A percentile compares a stretch with the other conserved stretches of the same genome.
Conservation (phyloP, 2,797 vertebrate genomes). For the Rhyacichthys aspro region DNA sequence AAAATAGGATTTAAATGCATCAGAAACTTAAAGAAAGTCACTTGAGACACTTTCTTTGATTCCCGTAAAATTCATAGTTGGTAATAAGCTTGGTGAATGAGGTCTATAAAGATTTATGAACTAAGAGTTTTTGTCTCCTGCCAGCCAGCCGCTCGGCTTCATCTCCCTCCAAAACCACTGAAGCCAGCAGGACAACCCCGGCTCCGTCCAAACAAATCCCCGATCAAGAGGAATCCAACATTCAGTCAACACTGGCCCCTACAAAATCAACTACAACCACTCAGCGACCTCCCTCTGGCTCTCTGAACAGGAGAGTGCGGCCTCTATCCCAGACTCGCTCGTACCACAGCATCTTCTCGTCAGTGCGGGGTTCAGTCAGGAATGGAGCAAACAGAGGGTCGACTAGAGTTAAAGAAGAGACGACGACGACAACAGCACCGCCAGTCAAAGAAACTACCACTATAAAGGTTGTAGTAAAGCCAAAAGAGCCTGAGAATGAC, state of each 20-base stretch:
- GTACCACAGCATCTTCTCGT: slow-evolving; percentile 80
- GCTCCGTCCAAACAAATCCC: slow-evolving; percentile 63
- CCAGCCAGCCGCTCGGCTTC: slow-evolving; percentile 78
- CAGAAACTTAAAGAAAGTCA: too few relatives aligned
- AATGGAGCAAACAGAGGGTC: slow-evolving; percentile 49
- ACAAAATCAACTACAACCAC: slow-evolving; percentile 53
- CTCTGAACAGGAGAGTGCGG: slow-evolving; percentile 63
- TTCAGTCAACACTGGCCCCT: slow-evolving; percentile 70
- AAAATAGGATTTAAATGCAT: too few relatives aligned
- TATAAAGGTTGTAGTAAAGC: slow-evolving; percentile 47
- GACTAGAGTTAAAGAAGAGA: slow-evolving; percentile 45
- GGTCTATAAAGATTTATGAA: background rate
- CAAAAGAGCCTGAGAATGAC: slow-evolving; percentile 69
- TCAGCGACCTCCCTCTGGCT: slow-evolving; percentile 37
- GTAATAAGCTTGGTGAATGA: too few relatives aligned
- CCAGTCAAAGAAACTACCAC: slow-evolving; percentile 59
- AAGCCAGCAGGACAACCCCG: slow-evolving; percentile 52
- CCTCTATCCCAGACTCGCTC: slow-evolving; percentile 80
- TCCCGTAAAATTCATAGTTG: too few relatives aligned
- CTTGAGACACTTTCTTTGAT: too few relatives aligned
- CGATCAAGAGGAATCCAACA: slow-evolving; percentile 68
- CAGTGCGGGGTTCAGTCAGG: slow-evolving; percentile 76
- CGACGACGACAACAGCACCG: slow-evolving; percentile 57
- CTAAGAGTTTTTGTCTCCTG: slow-evolving; percentile 50
- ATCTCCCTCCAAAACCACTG: slow-evolving; percentile 58